phyloP scores from a whole-genome alignment of 2,797 vertebrate genomes.

The Acanthis flammea region DNA sequence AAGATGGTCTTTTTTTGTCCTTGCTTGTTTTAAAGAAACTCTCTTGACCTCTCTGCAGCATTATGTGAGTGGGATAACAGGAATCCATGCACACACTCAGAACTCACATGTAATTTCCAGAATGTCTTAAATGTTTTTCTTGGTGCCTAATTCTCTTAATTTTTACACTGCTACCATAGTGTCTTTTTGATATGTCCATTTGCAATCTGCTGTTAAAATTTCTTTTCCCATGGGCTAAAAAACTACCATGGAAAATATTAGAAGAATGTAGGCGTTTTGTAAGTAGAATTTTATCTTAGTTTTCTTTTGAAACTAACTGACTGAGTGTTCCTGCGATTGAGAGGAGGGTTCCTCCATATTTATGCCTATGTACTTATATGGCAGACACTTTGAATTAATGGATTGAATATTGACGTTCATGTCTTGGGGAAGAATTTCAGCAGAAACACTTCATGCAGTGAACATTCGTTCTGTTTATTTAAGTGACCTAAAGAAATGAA shows the following conservation, averaged over 20 bases:
- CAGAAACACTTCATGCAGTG: conserved; percentile 50
- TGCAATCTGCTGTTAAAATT: conserved; percentile 24
- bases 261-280: background rate
- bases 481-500: conserved; percentile 62
- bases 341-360: background rate
- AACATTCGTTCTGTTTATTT: conserved; percentile 38
- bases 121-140: conserved; percentile 27
- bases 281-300: background rate
- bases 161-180: background rate
- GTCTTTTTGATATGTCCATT: conserved; percentile 4
- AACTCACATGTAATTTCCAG: background rate
- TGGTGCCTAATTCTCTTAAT: background rate
- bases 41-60: conserved; percentile 29
- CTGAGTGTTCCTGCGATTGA: background rate
- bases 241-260: conserved; percentile 19
- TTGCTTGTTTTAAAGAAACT: conserved; percentile 48
- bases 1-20: background rate
- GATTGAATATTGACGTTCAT: background rate
- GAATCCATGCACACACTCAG: background rate
- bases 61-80: conserved; percentile 2
- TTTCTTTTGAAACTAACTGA: background rate
- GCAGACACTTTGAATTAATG: background rate
- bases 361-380: background rate
- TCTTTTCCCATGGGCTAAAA: conserved; percentile 36
- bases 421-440: conserved; percentile 38